Evolutionary conservation across 2,888 invertebrate genomes (phyloP), one percentile per base, ranked within the genome.

Genomic region (Ceratothoa steindachneri): DNA sequence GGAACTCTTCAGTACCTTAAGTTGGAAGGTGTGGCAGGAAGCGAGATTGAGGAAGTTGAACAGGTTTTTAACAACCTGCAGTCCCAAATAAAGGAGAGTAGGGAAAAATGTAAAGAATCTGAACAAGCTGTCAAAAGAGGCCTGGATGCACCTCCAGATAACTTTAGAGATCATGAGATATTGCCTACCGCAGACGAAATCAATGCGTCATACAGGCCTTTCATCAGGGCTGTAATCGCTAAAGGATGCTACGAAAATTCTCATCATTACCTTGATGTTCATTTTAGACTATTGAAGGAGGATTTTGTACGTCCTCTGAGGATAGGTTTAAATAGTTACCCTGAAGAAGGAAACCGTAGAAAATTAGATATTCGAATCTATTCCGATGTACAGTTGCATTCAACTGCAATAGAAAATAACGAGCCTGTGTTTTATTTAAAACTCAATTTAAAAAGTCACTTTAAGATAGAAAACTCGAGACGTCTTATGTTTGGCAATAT

Each of bases 271-370:
- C 85, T 95, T 28, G 90, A 91, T 81, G 85, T 90, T n/a, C 93
- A 93, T 81, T 92, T 92, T 82, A 87, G 90, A 51, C 85, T 93
- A 41, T 83, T 94, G 67, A 85, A 92, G 31, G 93, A 94, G 85
- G 94, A 95, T 84, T 93, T 91, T 82, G 87, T 92, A 31, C 86
- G 87, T 22, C 91, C 93, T 0, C 83, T 95, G 28, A 85, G 91
- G 41, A 87, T 89, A 82, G 91, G 90, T 76, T 87, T 91, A 83
- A 83, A 83, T 80, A 85, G 86, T 82, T 89, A 60, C 22, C 19
- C 12, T 24, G 27, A 24, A 22, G 19, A 12, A 22, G 12, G 24
- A 22, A 24, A 60, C 24, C 12, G 12, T 2, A 60, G 22, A 7
- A 60, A 24, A 22, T 24, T 12, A 30, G 76, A 79, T 67, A 68